A percentile compares a stretch with the other conserved stretches of the same genome.
phyloP scores from a whole-genome alignment of 2,888 invertebrate genomes.

The Furcula furcula region DNA sequence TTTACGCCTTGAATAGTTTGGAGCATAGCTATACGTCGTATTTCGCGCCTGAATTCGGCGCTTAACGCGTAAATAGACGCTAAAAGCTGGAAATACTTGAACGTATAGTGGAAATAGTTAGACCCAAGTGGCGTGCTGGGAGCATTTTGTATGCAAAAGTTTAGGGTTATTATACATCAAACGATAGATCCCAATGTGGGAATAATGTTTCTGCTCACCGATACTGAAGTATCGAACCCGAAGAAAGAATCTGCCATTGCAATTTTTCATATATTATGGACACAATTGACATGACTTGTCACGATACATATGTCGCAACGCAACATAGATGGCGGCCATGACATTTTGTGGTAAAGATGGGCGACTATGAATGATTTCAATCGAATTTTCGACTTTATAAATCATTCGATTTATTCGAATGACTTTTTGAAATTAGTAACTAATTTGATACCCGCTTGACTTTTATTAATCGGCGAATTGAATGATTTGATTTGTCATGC shows the following conservation, averaged over 20 bases:
- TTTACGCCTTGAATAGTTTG: too few species aligned
- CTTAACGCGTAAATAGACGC: conserved; percentile 13
- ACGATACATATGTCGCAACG: conserved; percentile 77
- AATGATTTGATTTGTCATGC: too few species aligned
- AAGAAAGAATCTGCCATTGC: conserved; percentile 95
- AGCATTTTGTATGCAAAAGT: conserved; percentile 29
- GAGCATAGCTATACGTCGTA: too few species aligned
- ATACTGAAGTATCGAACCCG: conserved; percentile 89
- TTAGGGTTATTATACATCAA: conserved; percentile 38
- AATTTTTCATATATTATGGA: conserved; percentile 82
- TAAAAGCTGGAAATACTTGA: conserved; percentile 24
- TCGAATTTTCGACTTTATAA: too few species aligned
- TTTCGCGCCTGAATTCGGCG: too few species aligned
- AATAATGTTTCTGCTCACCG: conserved; percentile 82
- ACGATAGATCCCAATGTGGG: conserved; percentile 24
- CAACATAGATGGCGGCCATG: conserved; percentile 70
- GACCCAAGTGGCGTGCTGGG: conserved; percentile 61
- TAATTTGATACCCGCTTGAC: too few species aligned
- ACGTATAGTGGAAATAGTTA: conserved; percentile 20
- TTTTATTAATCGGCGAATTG: too few species aligned
- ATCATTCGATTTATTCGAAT: too few species aligned
- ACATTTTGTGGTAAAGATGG: conserved; percentile 47
- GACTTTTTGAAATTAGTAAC: too few species aligned
- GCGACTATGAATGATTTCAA: too few species aligned
- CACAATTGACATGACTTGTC: conserved; percentile 86